phyloP scores from a whole-genome alignment of 2,797 vertebrate species.

The Bryconaethiops microstoma region DNA sequence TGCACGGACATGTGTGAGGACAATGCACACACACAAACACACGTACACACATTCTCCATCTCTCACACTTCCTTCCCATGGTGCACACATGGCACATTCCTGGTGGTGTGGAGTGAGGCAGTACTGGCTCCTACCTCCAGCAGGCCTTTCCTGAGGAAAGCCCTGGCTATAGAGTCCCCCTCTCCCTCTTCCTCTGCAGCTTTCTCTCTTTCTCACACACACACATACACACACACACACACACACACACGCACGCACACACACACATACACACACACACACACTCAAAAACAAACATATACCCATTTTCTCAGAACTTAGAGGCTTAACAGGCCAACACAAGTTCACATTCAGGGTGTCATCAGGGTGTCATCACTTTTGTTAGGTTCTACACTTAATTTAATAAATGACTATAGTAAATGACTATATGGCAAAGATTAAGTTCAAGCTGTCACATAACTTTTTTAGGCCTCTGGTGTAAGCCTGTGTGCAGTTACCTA shows the following conservation, averaged over 20 bases:
- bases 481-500: no score
- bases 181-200: conserved; percentile 59
- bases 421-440: no score
- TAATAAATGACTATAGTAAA: no score
- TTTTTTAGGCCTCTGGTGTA: no score
- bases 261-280: conserved; percentile 57
- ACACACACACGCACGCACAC: conserved; percentile 59
- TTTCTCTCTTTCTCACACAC: conserved; percentile 55
- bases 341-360: conserved; percentile 37
- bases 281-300: conserved; percentile 37
- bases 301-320: conserved; percentile 48
- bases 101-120: conserved; percentile 49
- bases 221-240: conserved; percentile 52
- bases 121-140: conserved; percentile 53
- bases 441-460: no score
- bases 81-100: conserved; percentile 58
- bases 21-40: conserved; percentile 25
- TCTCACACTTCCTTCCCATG: conserved; percentile 54
- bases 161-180: conserved; percentile 61
- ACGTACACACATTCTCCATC: conserved; percentile 47
- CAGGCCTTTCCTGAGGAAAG: conserved; percentile 67
- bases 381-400: conserved; percentile 9
- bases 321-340: conserved; percentile 56
- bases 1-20: conserved; percentile 9
- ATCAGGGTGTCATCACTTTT: not conserved